Evolutionary conservation across 1,140 invertebrate species (phyloP).

Genomic region (Zeugodacus cucurbitae): DNA sequence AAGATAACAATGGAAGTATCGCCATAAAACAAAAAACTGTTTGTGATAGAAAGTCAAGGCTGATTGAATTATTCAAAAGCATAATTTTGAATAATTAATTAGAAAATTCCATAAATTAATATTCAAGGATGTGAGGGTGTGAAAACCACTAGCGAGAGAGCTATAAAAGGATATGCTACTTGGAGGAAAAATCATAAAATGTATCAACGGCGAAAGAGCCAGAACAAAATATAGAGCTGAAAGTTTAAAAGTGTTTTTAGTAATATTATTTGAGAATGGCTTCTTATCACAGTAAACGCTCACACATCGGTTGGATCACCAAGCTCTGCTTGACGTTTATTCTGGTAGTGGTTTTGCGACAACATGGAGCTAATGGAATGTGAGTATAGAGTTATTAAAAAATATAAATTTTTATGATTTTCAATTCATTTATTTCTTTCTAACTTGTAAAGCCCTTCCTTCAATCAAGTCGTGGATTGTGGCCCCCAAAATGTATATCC

Average conservation of each 20-base stretch:
- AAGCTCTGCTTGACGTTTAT: not conserved
- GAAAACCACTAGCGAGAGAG: not conserved
- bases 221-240: not conserved
- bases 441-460: not conserved
- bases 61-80: not conserved
- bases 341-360: not conserved
- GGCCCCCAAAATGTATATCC: not conserved
- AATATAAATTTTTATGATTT: too few species aligned
- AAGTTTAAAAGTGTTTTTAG: not conserved
- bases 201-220: not conserved
- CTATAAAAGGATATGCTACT: not conserved
- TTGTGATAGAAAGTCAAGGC: not conserved
- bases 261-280: not conserved
- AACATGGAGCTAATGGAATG: not conserved
- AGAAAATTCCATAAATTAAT: not conserved
- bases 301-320: not conserved
- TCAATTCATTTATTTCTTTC: not conserved
- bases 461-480: not conserved
- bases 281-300: too few species aligned
- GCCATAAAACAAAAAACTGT: not conserved
- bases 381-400: not conserved
- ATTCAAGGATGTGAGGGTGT: not conserved
- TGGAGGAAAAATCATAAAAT: not conserved
- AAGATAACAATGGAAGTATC: not conserved
- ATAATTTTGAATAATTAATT: not conserved